These are phyloP conservation scores for Anableps anableps DNA, from an alignment of 2,797 vertebrate genomes.

Conservation along the genomic window DNA sequence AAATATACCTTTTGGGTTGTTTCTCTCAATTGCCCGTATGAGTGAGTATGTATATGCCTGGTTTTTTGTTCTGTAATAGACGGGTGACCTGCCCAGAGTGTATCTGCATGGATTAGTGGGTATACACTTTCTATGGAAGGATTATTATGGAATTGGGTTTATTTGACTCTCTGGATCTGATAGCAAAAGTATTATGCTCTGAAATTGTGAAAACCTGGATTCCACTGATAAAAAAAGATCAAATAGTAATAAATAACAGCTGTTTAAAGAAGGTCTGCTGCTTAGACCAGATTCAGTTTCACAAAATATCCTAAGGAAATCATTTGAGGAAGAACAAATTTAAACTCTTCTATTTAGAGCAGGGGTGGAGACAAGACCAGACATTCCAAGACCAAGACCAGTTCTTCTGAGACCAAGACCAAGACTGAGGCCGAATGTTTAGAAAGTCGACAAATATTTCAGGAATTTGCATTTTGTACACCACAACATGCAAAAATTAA, in stretches of 20 bases:
- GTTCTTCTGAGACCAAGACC: too few relatives aligned
- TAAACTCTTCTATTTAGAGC: conserved; percentile 16
- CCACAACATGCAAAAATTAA: too few relatives aligned
- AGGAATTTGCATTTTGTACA: too few relatives aligned
- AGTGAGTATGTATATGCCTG: background rate
- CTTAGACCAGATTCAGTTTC: background rate
- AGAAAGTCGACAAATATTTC: too few relatives aligned
- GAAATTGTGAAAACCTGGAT: background rate
- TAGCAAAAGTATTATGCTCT: background rate
- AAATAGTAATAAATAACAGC: background rate
- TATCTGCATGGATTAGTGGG: too few relatives aligned
- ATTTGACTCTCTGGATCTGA: background rate
- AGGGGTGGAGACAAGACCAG: too few relatives aligned
- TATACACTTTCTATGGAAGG: background rate
- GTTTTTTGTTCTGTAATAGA: background rate
- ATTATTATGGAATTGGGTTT: background rate
- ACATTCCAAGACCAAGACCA: too few relatives aligned
- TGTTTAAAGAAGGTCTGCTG: background rate
- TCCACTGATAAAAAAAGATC: background rate
- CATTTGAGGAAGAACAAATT: background rate
- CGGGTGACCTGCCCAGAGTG: background rate
- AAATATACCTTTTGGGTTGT: background rate
- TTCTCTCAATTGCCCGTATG: background rate
- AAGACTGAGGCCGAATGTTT: too few relatives aligned
- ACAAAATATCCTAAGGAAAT: background rate